Percentiles rank a stretch among this genome's conserved stretches.
These are phyloP conservation scores for Nemopilema nomurai DNA, from an alignment of 30 jellyfish, hydroid and myxozoan genomes.

Conservation along the genomic window DNA sequence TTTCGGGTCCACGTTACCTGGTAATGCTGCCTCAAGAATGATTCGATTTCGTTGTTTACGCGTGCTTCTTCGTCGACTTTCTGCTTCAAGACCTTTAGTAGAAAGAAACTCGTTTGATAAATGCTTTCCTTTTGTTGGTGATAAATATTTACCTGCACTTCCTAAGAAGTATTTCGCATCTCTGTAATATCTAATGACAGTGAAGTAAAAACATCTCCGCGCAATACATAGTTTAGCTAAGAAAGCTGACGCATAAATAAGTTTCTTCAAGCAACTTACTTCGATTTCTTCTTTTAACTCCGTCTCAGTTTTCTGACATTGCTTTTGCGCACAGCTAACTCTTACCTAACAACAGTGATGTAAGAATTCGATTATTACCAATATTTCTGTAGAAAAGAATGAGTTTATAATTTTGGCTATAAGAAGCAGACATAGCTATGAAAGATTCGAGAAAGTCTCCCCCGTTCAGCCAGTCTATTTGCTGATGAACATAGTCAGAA, in stretches of 20 bases:
- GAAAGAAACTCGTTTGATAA: neutral
- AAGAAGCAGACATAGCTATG: neutral
- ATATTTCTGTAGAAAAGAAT: too few species aligned
- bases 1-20: constrained; percentile 4
- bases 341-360: too few species aligned
- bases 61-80: constrained; percentile 84
- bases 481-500: too few species aligned
- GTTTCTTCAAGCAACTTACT: constrained; percentile 17
- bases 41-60: constrained; percentile 86
- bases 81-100: constrained; percentile 32
- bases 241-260: too few species aligned
- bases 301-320: constrained; percentile 78
- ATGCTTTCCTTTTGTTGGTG: too few species aligned
- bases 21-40: constrained; percentile 79
- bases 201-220: too few species aligned
- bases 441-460: neutral
- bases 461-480: too few species aligned
- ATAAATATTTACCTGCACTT: neutral
- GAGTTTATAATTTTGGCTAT: too few species aligned
- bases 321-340: constrained; percentile 82
- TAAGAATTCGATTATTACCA: too few species aligned
- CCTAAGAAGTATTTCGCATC: too few species aligned
- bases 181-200: too few species aligned
- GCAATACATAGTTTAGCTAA: too few species aligned
- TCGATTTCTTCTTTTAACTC: constrained; percentile 78